phyloP scores from a whole-genome alignment of 2,888 invertebrate species.

The Scrobipalpa costella region DNA sequence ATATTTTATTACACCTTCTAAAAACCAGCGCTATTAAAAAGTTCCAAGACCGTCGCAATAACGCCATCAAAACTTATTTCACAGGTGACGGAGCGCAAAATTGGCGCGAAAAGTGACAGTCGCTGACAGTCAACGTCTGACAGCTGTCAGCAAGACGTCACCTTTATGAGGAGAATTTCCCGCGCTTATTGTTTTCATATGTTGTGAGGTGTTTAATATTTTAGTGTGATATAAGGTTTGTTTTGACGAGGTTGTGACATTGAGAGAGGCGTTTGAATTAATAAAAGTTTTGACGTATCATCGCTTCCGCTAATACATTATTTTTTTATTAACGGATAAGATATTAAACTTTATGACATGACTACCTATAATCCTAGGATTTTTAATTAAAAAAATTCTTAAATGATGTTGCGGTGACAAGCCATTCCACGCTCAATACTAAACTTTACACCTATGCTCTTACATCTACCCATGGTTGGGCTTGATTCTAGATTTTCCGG shows the following conservation, averaged over 20 bases:
- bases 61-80: conserved; percentile 1
- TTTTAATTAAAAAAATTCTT: no score
- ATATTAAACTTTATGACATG: no score
- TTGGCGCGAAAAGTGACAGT: conserved; percentile 59
- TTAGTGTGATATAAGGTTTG: background rate
- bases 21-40: background rate
- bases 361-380: no score
- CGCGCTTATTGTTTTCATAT: conserved; percentile 9
- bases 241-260: background rate
- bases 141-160: conserved; percentile 45
- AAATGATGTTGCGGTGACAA: no score
- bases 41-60: background rate
- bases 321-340: no score
- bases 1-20: background rate
- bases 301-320: no score
- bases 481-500: no score
- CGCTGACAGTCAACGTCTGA: conserved; percentile 50
- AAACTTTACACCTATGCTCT: no score
- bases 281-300: no score
- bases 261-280: background rate
- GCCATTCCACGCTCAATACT: no score
- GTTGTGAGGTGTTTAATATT: conserved; percentile 4
- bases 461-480: no score
- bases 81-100: conserved; percentile 42
- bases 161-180: conserved; percentile 50